These are phyloP conservation scores for Cosmorhoe ocellata DNA, from an alignment of 2,888 invertebrate genomes.

Conservation along the genomic window DNA sequence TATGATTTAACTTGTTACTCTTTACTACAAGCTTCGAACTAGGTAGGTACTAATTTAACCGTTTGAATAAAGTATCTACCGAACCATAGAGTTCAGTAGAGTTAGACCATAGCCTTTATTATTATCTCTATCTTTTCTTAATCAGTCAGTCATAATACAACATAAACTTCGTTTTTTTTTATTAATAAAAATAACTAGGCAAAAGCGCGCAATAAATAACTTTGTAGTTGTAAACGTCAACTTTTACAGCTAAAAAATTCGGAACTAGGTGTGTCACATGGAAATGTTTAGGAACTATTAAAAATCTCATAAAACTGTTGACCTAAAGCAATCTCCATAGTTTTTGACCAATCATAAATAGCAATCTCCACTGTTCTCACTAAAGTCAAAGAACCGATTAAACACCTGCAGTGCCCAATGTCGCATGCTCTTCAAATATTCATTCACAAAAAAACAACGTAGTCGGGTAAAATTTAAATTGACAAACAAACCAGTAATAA, in stretches of 20 bases:
- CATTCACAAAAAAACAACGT: constrained; percentile 51
- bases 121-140: too few relatives aligned
- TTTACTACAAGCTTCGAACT: too few relatives aligned
- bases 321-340: too few relatives aligned
- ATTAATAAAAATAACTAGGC: too few relatives aligned
- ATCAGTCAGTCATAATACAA: too few relatives aligned
- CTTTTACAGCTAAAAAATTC: constrained; percentile 9
- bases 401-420: constrained; percentile 15
- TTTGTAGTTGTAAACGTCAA: too few relatives aligned
- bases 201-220: background rate
- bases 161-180: too few relatives aligned
- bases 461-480: constrained; percentile 50
- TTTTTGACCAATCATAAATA: background rate
- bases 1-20: too few relatives aligned
- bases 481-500: constrained; percentile 67
- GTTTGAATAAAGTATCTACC: too few relatives aligned
- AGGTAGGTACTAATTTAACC: too few relatives aligned
- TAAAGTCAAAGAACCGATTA: constrained; percentile 18
- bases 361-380: constrained; percentile 15
- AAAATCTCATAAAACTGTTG: constrained; percentile 14
- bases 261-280: constrained; percentile 15
- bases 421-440: constrained; percentile 15
- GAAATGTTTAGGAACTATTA: constrained; percentile 15
- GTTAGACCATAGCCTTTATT: too few relatives aligned
- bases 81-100: too few relatives aligned